phyloP scores from a whole-genome alignment of 2,113 vertebrate genomes.

The Periophthalmus modestus region DNA sequence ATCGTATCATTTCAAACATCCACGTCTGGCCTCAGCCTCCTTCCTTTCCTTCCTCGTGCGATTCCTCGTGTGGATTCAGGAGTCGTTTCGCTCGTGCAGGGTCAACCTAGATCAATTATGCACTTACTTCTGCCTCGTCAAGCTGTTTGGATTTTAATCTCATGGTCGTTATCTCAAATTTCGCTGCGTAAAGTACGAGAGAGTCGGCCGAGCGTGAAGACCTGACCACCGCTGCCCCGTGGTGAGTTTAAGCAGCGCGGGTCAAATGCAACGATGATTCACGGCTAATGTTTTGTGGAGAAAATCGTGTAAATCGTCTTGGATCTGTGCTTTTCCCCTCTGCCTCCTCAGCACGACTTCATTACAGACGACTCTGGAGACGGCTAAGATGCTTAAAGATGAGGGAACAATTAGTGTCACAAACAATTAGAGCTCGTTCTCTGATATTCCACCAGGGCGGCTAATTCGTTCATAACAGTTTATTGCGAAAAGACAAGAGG shows the following conservation, averaged over 20 bases:
- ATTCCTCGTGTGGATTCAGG: conserved; percentile 14
- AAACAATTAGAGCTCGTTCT: conserved; percentile 39
- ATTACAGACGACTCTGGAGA: conserved; percentile 47
- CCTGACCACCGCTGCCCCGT: conserved; percentile 9
- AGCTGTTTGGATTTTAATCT: conserved; percentile 67
- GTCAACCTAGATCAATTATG: conserved; percentile 56
- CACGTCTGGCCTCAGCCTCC: not conserved
- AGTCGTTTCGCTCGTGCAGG: conserved; percentile 36
- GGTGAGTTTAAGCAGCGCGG: conserved; percentile 4
- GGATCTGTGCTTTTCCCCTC: conserved; percentile 2
- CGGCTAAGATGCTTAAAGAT: conserved; percentile 40
- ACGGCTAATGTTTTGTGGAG: too few relatives aligned
- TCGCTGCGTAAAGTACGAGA: conserved; percentile 39
- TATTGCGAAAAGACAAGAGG: conserved; percentile 26
- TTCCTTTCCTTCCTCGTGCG: not conserved
- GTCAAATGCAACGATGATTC: conserved; percentile 22
- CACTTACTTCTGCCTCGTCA: conserved; percentile 61
- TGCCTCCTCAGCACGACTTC: conserved; percentile 26
- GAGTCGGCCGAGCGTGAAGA: conserved; percentile 21
- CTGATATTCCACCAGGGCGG: conserved; percentile 31
- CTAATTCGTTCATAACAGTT: conserved; percentile 52
- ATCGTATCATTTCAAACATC: not conserved
- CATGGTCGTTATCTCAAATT: conserved; percentile 60
- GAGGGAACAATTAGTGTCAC: conserved; percentile 65
- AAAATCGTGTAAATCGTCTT: too few relatives aligned